Evolutionary conservation across 2,797 vertebrate genomes (phyloP).

Genomic region (Manis pentadactyla): DNA sequence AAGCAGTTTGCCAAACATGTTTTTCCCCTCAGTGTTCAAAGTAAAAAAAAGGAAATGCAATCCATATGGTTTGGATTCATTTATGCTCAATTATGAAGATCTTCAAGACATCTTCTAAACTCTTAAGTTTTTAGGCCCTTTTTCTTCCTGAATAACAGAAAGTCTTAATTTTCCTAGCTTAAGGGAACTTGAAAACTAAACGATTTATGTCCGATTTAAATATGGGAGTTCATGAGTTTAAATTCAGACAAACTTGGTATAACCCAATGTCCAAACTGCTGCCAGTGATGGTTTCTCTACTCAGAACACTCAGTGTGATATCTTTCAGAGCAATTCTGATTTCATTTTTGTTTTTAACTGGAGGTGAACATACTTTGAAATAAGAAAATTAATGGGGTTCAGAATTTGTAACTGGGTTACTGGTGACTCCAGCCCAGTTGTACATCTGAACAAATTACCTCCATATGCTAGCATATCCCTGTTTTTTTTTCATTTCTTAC

Average conservation of each 20-base stretch:
- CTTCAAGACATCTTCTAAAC: constrained; percentile 74
- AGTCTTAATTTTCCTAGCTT: constrained; percentile 78
- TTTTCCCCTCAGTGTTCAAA: constrained; percentile 78
- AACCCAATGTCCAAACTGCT: constrained; percentile 57
- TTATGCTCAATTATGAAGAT: constrained; percentile 69
- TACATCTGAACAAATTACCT: constrained; percentile 62
- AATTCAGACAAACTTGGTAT: constrained; percentile 57
- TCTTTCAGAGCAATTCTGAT: constrained; percentile 55
- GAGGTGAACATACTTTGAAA: constrained; percentile 61
- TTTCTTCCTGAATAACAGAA: constrained; percentile 70
- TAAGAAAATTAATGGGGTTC: constrained; percentile 54
- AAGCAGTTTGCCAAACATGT: constrained; percentile 75
- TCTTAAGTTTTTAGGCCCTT: constrained; percentile 62
- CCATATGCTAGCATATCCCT: constrained; percentile 63
- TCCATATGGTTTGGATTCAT: constrained; percentile 77
- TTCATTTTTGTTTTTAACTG: constrained; percentile 68
- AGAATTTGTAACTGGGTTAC: constrained; percentile 63
- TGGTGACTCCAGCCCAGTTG: constrained; percentile 36
- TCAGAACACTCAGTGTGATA: neutral
- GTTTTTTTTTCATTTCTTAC: neutral
- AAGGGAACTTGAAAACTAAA: constrained; percentile 75
- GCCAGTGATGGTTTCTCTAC: constrained; percentile 28
- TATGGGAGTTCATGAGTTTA: constrained; percentile 74
- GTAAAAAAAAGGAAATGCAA: constrained; percentile 72
- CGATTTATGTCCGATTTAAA: constrained; percentile 69